phyloP scores from a whole-genome alignment of 2,797 vertebrate species.

The Sebastes steindachneri region DNA sequence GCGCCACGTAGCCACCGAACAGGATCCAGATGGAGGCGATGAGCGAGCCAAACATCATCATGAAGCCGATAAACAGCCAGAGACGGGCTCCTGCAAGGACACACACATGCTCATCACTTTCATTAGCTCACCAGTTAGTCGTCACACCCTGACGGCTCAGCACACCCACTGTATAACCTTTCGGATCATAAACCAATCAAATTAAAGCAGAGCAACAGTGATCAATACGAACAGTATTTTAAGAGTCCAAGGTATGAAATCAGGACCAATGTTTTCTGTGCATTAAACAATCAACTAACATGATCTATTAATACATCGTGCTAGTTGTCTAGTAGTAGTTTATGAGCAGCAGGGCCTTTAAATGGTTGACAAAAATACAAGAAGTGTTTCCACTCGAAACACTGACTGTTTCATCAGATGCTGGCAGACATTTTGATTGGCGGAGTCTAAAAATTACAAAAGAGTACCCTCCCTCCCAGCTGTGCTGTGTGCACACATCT shows the following conservation, averaged over 20 bases:
- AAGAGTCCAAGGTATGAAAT: too few relatives aligned
- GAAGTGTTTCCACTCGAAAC: background rate
- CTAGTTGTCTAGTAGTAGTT: too few relatives aligned
- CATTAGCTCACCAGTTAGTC: slow-evolving; percentile 63
- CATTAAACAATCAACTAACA: too few relatives aligned
- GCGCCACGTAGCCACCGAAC: slow-evolving; percentile 89
- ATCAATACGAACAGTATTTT: background rate
- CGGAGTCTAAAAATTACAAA: background rate
- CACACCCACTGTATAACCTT: background rate
- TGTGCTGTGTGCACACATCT: background rate
- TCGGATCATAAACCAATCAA: background rate
- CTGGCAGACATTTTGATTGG: background rate
- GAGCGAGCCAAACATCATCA: slow-evolving; percentile 93
- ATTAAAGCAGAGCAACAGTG: background rate
- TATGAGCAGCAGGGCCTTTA: too few relatives aligned
- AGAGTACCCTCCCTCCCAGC: background rate
- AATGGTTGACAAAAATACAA: too few relatives aligned
- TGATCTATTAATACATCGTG: too few relatives aligned
- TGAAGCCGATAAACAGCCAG: slow-evolving; percentile 93
- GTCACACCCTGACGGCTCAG: background rate
- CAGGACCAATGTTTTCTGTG: too few relatives aligned
- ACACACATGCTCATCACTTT: slow-evolving; percentile 73
- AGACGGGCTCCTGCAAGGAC: slow-evolving; percentile 86
- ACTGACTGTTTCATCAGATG: background rate
- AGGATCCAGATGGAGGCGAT: slow-evolving; percentile 94